These are phyloP conservation scores for Eudemis profundana DNA, from an alignment of 2,888 invertebrate species.

Conservation along the genomic window DNA sequence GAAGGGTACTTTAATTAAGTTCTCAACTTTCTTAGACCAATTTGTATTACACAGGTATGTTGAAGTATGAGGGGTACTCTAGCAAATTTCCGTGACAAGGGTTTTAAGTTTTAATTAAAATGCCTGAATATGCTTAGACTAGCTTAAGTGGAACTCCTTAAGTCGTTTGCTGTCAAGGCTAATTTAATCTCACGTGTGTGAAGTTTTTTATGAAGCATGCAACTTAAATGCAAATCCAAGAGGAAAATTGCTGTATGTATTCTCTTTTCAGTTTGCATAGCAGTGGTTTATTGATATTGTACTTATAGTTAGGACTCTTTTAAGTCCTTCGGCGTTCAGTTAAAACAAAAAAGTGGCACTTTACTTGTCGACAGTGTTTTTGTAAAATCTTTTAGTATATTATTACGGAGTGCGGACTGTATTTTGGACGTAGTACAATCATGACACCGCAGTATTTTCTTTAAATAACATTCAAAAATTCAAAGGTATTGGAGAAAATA, in stretches of 20 bases:
- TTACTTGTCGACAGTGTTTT: too few species aligned
- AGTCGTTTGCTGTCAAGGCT: slow-evolving; percentile 48
- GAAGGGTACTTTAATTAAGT: slow-evolving; percentile 62
- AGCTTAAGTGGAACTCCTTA: slow-evolving; percentile 43
- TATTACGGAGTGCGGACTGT: too few species aligned
- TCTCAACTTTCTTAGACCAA: slow-evolving; percentile 60
- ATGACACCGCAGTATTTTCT: too few species aligned
- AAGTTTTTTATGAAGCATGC: slow-evolving; percentile 17
- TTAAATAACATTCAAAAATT: too few species aligned
- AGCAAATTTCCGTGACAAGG: slow-evolving; percentile 59
- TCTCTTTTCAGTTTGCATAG: background rate
- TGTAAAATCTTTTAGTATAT: too few species aligned
- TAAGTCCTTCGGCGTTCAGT: background rate
- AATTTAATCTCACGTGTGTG: slow-evolving; percentile 31
- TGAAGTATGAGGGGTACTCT: slow-evolving; percentile 49
- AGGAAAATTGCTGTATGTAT: background rate
- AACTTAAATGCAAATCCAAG: background rate
- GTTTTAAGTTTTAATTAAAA: slow-evolving; percentile 67
- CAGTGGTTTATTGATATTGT: background rate
- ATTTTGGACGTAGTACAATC: too few species aligned
- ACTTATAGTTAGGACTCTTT: too few species aligned
- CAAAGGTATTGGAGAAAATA: too few species aligned
- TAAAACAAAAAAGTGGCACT: background rate
- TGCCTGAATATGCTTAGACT: slow-evolving; percentile 46
- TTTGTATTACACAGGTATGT: slow-evolving; percentile 54